Percentiles rank a stretch among this genome's conserved stretches.
phyloP scores from a whole-genome alignment of 2,113 vertebrate genomes.

The Gymnobelideus leadbeateri region DNA sequence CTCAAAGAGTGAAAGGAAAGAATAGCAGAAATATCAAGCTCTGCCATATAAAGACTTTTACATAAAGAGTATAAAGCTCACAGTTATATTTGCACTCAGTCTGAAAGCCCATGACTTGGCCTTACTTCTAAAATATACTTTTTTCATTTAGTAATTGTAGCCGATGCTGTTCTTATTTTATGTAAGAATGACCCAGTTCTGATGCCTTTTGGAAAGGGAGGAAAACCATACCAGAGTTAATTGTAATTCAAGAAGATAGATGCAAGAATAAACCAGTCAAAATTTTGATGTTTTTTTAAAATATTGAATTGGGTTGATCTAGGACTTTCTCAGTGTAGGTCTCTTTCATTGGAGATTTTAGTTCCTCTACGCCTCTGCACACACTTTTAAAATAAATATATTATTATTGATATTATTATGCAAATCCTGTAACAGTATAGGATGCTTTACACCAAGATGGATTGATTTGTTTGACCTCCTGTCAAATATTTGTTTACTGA shows the following conservation, averaged over 20 bases:
- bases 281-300: background rate
- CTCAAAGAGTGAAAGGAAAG: background rate
- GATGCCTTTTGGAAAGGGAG: background rate
- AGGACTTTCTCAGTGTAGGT: background rate
- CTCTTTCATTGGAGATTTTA: background rate
- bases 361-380: background rate
- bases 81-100: constrained; percentile 31
- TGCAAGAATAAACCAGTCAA: constrained; percentile 32
- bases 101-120: constrained; percentile 41
- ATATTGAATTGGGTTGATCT: background rate
- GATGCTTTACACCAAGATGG: background rate
- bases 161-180: background rate
- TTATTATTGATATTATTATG: constrained; percentile 11
- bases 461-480: constrained; percentile 59
- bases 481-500: constrained; percentile 68
- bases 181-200: background rate
- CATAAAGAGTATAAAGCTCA: constrained; percentile 1
- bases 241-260: constrained; percentile 12
- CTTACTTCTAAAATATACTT: background rate
- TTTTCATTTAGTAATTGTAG: constrained; percentile 12
- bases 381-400: background rate
- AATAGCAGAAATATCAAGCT: background rate
- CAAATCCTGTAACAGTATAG: background rate
- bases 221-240: background rate
- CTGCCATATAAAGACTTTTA: background rate